These are phyloP conservation scores for Rhogogaster chlorosoma DNA, from an alignment of 2,888 invertebrate species.

Conservation along the genomic window DNA sequence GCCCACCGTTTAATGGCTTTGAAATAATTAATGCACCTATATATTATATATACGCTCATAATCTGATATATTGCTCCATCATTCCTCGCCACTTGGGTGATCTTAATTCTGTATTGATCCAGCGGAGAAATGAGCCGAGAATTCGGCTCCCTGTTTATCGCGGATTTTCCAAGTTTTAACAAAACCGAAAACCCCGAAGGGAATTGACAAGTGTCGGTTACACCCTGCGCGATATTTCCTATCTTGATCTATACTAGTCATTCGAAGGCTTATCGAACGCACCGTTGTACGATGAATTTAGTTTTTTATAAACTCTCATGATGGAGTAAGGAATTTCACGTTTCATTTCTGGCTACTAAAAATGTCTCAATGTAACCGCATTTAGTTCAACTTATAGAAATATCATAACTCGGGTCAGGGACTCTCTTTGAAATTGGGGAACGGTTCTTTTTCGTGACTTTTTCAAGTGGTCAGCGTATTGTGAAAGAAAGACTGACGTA, in stretches of 20 bases:
- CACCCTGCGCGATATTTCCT: not conserved
- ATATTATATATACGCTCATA: too few relatives aligned
- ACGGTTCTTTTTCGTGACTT: not conserved
- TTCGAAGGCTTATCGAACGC: not conserved
- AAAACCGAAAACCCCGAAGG: not conserved
- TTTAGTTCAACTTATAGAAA: not conserved
- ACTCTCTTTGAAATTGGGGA: too few relatives aligned
- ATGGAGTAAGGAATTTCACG: not conserved
- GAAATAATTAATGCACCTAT: not conserved
- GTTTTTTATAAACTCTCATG: not conserved
- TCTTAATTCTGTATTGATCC: conserved; percentile 34
- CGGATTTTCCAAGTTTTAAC: not conserved
- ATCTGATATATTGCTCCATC: not conserved
- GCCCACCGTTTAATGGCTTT: not conserved
- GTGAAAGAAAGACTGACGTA: too few relatives aligned
- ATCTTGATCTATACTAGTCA: conserved; percentile 15
- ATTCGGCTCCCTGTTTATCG: not conserved
- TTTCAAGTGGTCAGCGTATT: too few relatives aligned
- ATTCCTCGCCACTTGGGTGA: conserved; percentile 13
- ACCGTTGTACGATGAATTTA: not conserved
- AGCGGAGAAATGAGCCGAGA: not conserved
- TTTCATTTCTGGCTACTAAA: not conserved
- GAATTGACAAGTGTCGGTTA: conserved; percentile 22
- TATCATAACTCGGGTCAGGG: not conserved
- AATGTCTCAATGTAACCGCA: not conserved